These are phyloP conservation scores for Aphelinus certus DNA, from an alignment of 1,140 invertebrate genomes.

Conservation along the genomic window DNA sequence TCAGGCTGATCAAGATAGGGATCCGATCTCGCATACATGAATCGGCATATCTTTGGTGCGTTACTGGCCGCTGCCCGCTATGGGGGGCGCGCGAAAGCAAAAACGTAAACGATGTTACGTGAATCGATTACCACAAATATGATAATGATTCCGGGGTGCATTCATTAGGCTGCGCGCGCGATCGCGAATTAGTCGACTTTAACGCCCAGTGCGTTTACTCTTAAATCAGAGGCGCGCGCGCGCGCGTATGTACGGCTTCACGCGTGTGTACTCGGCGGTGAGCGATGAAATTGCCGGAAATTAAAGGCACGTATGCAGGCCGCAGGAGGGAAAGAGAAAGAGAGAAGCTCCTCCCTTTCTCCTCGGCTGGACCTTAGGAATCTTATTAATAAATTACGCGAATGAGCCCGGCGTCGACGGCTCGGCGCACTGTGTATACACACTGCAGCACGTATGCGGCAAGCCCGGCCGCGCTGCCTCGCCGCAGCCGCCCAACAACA, in stretches of 20 bases:
- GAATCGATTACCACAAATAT: constrained; percentile 28
- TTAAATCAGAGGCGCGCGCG: constrained; percentile 16
- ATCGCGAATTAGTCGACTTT: constrained; percentile 25
- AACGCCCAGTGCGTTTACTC: background rate
- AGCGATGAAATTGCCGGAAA: constrained; percentile 31
- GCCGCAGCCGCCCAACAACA: too few species aligned
- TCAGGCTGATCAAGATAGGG: constrained; percentile 2
- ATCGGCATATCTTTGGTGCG: background rate
- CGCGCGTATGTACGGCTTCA: background rate
- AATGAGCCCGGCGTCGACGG: background rate
- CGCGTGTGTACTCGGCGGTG: background rate
- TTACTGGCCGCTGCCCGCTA: background rate
- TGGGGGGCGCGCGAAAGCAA: constrained; percentile 5
- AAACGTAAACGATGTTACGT: constrained; percentile 25
- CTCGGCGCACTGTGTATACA: too few species aligned
- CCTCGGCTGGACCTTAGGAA: background rate
- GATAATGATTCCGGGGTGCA: constrained; percentile 7
- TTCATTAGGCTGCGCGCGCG: background rate
- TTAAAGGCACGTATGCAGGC: constrained; percentile 1
- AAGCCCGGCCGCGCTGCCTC: too few species aligned
- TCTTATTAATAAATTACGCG: constrained; percentile 34
- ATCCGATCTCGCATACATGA: background rate
- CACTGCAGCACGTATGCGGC: too few species aligned
- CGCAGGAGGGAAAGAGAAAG: background rate
- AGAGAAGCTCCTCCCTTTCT: background rate